Evolutionary conservation across 2,888 invertebrate genomes (phyloP), one percentile per base, ranked within the genome.

Genomic region (Eudasyphora cyanicolor): DNA sequence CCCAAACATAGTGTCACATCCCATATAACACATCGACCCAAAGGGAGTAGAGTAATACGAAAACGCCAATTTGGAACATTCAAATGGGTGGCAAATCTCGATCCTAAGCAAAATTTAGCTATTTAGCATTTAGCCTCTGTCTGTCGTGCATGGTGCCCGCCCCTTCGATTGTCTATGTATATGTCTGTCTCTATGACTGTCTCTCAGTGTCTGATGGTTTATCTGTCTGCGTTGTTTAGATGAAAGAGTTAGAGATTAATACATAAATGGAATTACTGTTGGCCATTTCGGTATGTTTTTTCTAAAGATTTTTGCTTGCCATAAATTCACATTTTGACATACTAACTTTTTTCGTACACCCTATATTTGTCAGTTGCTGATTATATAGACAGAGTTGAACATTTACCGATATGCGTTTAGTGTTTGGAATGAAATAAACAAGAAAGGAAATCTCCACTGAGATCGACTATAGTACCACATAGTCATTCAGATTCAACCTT

Each of bases 221-320:
- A 62, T 77, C 14, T 62, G 74, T 70, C 49, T 69, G 2, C 35
- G 67, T 77, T 62, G 60, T 81, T 78, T 76, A 79, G 76, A 79
- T 79, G 49, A 57, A 49, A 76, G 24, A 73, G 78, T 71, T 75
- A 81, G 45, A 75, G 71, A 78, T 75, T 76, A 79, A 69, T 79
- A 32, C 42, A 32, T n/a, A 74, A 32, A 69, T 74, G 69, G 21
- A 80, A 54, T 57, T 75, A 57, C 29, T 49, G 32, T 60, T 29
- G 32, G 60, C 29, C 64, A 8, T 54, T 76, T 67, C 42, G 38
- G 14, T 60, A 2, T 38, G 42, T 38, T 38, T 42, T 62, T 64
- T 42, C 12, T 64, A 2, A 2, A 35, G 14, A 24, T 69, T 38
- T 69, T 45, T 49, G 10, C 49, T 77, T 19, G 32, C 49, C 29